These are phyloP conservation scores for Thalassarche chlororhynchos DNA, from an alignment of 2,113 vertebrate species.

Conservation along the genomic window DNA sequence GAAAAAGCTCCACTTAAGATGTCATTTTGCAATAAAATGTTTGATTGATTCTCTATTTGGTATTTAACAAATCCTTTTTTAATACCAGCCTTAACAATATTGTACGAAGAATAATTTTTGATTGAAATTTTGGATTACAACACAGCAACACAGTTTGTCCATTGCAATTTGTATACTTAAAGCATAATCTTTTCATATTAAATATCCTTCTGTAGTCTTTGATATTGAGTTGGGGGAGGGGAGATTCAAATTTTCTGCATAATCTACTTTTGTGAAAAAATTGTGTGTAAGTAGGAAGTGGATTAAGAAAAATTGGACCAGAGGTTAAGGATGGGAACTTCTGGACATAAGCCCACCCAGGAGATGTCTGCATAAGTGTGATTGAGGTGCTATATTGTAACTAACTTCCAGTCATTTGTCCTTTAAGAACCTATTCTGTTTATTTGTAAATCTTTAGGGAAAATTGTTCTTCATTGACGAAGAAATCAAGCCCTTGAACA, in stretches of 20 bases:
- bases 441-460: neutral
- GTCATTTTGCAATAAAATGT: slow-evolving; percentile 34
- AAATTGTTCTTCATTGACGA: neutral
- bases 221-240: neutral
- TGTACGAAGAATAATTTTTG: neutral
- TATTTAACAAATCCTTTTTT: slow-evolving; percentile 28
- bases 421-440: neutral
- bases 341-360: neutral
- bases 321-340: neutral
- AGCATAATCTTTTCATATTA: slow-evolving; percentile 25
- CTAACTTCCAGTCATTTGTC: neutral
- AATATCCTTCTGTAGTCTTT: neutral
- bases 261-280: neutral
- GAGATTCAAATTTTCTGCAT: neutral
- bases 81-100: slow-evolving; percentile 13
- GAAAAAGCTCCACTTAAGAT: neutral
- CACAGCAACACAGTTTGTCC: neutral
- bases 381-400: neutral
- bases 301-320: neutral
- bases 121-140: slow-evolving; percentile 55
- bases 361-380: neutral
- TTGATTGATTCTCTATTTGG: neutral
- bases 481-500: neutral
- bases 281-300: neutral
- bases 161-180: neutral